A percentile compares a stretch with the other conserved stretches of the same genome.
Evolutionary conservation across 1,140 invertebrate genomes (phyloP).

Genomic region (Radopholus similis): DNA sequence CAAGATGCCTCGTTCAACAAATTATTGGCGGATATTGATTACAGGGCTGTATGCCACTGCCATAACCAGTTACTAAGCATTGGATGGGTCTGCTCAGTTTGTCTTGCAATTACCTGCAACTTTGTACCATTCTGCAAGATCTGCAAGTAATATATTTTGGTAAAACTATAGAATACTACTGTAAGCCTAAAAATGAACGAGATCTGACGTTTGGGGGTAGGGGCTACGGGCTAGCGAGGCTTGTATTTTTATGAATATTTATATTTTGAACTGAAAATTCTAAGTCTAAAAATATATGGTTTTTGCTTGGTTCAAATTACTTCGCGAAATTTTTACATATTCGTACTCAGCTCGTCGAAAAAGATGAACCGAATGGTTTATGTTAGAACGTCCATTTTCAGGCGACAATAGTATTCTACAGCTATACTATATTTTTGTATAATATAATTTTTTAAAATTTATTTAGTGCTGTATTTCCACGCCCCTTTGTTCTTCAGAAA

Average conservation of each 20-base stretch:
- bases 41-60: conserved; percentile 35
- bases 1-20: background rate
- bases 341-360: too few relatives aligned
- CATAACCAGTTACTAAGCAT: conserved; percentile 33
- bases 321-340: too few relatives aligned
- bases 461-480: conserved; percentile 17
- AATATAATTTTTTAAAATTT: too few relatives aligned
- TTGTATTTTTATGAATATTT: background rate
- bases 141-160: conserved; percentile 76
- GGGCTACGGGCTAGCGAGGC: background rate
- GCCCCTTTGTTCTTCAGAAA: conserved; percentile 5
- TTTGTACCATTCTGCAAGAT: conserved; percentile 95
- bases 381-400: background rate
- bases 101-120: conserved; percentile 91
- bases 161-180: too few relatives aligned
- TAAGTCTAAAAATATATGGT: too few relatives aligned
- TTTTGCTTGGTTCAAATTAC: too few relatives aligned
- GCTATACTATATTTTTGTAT: background rate
- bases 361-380: too few relatives aligned
- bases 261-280: too few relatives aligned
- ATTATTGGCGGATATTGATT: conserved; percentile 15
- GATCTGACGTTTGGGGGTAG: too few relatives aligned
- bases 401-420: background rate
- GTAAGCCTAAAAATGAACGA: too few relatives aligned
- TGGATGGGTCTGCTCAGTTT: conserved; percentile 71